Conservation (phyloP, 2,797 vertebrate genomes). For the Microctenopoma steveboyesi region DNA sequence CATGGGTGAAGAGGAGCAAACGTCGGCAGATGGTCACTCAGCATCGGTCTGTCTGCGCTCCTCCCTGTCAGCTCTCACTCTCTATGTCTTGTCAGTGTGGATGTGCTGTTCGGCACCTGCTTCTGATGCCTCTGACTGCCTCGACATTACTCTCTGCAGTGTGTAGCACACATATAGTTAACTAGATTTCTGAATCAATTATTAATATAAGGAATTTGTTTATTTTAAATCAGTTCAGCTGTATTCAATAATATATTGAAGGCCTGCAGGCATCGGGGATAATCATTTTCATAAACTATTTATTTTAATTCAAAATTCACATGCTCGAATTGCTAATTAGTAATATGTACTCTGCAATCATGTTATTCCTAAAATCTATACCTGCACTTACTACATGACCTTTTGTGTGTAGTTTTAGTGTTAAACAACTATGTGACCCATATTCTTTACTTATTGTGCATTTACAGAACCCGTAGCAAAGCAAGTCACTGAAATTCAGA, state of each 20-base stretch:
- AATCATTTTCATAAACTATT: constrained; percentile 19
- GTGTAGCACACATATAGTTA: too few relatives aligned
- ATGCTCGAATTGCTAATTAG: constrained; percentile 13
- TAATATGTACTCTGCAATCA: background rate
- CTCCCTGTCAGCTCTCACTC: constrained; percentile 13
- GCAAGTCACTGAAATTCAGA: background rate
- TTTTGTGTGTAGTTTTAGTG: too few relatives aligned
- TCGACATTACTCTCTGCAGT: background rate
- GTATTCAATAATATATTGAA: background rate
- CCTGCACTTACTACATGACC: background rate
- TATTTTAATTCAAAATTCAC: constrained; percentile 10
- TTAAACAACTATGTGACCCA: background rate
- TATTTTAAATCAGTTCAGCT: background rate
- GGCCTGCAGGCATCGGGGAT: constrained; percentile 2
- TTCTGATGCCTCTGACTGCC: constrained; percentile 17
- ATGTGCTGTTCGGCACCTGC: constrained; percentile 18
- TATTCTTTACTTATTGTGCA: background rate
- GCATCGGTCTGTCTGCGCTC: constrained; percentile 33
- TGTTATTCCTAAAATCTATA: background rate
- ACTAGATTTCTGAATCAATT: background rate
- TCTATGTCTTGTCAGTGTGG: constrained; percentile 7
- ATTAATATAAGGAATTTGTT: background rate
- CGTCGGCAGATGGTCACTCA: constrained; percentile 52
- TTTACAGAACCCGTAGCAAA: background rate
- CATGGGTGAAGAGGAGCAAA: constrained; percentile 22